Percentiles rank a stretch among this genome's conserved stretches.
Conservation (phyloP, 2,888 invertebrate genomes). For the Dolichopus griseipennis region DNA sequence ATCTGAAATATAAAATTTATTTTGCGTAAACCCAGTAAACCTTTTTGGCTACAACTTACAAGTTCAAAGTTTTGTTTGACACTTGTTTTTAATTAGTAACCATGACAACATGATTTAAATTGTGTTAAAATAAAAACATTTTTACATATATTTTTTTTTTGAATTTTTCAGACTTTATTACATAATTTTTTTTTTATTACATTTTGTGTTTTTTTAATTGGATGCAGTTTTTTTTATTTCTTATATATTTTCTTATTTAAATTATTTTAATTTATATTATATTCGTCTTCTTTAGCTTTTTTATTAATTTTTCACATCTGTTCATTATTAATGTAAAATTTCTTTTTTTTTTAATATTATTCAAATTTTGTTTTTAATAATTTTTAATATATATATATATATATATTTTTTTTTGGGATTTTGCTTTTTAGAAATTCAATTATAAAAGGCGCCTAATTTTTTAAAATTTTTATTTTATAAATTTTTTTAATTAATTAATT, state of each 20-base stretch:
- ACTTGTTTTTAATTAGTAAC: no score
- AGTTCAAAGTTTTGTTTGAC: no score
- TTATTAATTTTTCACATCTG: no score
- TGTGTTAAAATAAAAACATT: no score
- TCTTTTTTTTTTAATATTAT: neutral
- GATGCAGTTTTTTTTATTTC: neutral
- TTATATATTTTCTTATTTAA: neutral
- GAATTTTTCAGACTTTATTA: conserved; percentile 3
- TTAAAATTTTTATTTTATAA: neutral
- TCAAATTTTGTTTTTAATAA: no score
- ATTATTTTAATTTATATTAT: neutral
- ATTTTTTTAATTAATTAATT: neutral
- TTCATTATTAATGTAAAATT: neutral
- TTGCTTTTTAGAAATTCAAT: neutral
- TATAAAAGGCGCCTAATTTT: conserved; percentile 3
- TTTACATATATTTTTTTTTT: neutral
- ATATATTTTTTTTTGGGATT: neutral
- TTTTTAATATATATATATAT: no score
- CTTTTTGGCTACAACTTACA: no score
- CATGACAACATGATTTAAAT: no score
- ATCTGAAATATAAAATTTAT: no score
- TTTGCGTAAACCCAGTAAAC: no score
- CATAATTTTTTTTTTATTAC: neutral
- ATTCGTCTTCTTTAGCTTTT: neutral
- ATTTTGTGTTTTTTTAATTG: neutral